Percentiles rank a stretch among this genome's conserved stretches.
Conservation (phyloP, 2,797 vertebrate genomes). For the Sarcophilus harrisii region DNA sequence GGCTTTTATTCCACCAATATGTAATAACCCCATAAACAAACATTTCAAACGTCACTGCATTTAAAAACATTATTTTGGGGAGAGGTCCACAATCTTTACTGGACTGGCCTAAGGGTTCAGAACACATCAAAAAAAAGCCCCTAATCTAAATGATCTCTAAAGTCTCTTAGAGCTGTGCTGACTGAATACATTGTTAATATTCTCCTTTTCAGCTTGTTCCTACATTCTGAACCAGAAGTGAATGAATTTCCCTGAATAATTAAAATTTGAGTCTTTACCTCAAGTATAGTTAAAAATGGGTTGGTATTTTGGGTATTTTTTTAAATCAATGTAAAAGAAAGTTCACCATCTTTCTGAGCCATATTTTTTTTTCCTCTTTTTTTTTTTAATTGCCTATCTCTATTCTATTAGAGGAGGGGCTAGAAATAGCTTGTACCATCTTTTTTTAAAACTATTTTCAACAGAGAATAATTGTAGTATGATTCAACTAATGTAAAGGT, state of each 20-base stretch:
- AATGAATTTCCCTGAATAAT: not conserved
- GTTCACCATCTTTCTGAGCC: not conserved
- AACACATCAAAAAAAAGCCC: not conserved
- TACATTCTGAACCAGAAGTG: not conserved
- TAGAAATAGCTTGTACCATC: slow-evolving; percentile 68
- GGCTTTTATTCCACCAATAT: not conserved
- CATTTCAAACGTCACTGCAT: not conserved
- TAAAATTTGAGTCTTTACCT: not conserved
- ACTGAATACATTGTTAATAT: not conserved
- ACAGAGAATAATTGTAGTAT: slow-evolving; percentile 58
- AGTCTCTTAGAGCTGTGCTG: not conserved
- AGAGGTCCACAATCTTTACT: not conserved
- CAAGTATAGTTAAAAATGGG: not conserved
- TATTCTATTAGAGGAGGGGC: slow-evolving; percentile 66
- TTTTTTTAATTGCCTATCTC: slow-evolving; percentile 52
- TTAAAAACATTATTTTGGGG: not conserved
- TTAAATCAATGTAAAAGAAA: slow-evolving; percentile 30
- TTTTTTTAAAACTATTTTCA: slow-evolving; percentile 74
- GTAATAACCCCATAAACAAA: not conserved
- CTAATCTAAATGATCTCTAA: not conserved
- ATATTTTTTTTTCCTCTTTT: not conserved
- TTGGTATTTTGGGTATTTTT: not conserved
- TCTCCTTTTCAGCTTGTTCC: not conserved
- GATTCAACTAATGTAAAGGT: slow-evolving; percentile 73
- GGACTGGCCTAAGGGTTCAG: not conserved